Percentiles rank a stretch among this genome's conserved stretches.
Conservation (phyloP, 2,113 vertebrate species). For the Synchiropus splendidus region DNA sequence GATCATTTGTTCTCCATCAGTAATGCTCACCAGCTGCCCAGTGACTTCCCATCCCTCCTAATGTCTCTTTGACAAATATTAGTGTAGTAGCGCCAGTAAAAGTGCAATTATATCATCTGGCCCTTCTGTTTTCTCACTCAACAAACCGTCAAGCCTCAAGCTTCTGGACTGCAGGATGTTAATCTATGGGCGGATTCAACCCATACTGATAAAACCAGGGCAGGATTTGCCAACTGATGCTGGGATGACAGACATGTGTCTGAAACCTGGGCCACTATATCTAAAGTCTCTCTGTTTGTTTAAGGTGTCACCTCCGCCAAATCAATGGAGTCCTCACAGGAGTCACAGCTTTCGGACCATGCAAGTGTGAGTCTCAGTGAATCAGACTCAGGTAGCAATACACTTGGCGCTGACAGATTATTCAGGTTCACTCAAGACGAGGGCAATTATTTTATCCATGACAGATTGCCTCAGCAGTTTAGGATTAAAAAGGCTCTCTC, state of each 20-base stretch:
- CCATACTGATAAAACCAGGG: slow-evolving; percentile 55
- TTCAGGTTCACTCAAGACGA: slow-evolving; percentile 85
- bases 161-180: slow-evolving; percentile 43
- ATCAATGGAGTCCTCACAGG: slow-evolving; percentile 37
- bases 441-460: slow-evolving; percentile 93
- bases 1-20: not conserved
- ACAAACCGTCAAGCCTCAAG: slow-evolving; percentile 25
- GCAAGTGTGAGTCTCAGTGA: slow-evolving; percentile 17
- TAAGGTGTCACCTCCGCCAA: slow-evolving; percentile 49
- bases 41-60: slow-evolving; percentile 38
- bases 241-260: slow-evolving; percentile 7
- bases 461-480: slow-evolving; percentile 94
- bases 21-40: slow-evolving; percentile 17
- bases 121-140: slow-evolving; percentile 56
- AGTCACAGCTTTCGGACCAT: slow-evolving; percentile 43
- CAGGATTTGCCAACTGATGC: slow-evolving; percentile 22
- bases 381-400: slow-evolving; percentile 69
- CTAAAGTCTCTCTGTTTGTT: slow-evolving; percentile 27
- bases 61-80: slow-evolving; percentile 55
- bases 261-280: not conserved
- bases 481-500: slow-evolving; percentile 66
- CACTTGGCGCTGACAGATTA: slow-evolving; percentile 89
- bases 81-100: slow-evolving; percentile 40
- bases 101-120: slow-evolving; percentile 42
- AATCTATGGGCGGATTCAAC: slow-evolving; percentile 34